Conservation (phyloP, 2,113 vertebrate species). For the Aepyceros melampus region DNA sequence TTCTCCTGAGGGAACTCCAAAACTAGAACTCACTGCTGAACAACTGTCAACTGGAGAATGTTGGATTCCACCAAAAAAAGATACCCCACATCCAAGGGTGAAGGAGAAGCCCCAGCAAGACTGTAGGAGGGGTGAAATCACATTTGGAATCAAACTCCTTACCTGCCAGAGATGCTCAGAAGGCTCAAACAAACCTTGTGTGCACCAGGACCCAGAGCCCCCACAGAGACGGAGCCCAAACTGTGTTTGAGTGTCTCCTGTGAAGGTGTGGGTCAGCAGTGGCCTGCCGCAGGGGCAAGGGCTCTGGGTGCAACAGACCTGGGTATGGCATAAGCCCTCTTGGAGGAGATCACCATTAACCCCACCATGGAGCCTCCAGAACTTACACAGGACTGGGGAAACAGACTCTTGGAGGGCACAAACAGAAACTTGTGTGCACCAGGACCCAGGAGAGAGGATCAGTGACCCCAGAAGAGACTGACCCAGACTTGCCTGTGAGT, state of each 20-base stretch:
- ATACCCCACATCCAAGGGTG: not conserved
- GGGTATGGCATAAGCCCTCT: not conserved
- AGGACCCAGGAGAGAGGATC: not conserved
- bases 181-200: not conserved
- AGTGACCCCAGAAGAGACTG: not conserved
- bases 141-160: not conserved
- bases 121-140: not conserved
- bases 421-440: not conserved
- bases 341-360: not conserved
- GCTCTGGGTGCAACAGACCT: not conserved
- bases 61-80: not conserved
- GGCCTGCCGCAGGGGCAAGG: accelerated
- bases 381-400: not conserved
- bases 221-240: not conserved
- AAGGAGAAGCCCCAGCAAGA: not conserved
- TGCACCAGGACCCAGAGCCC: not conserved
- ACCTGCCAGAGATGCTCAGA: not conserved
- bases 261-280: not conserved
- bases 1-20: not conserved
- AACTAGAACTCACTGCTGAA: not conserved
- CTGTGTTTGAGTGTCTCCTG: not conserved
- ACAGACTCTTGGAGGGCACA: not conserved
- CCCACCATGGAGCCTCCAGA: not conserved
- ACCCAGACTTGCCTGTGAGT: not conserved
- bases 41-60: not conserved